Base-by-base conservation (phyloP, 1,140 invertebrate species). In the Aradophagus sp. region DNA sequence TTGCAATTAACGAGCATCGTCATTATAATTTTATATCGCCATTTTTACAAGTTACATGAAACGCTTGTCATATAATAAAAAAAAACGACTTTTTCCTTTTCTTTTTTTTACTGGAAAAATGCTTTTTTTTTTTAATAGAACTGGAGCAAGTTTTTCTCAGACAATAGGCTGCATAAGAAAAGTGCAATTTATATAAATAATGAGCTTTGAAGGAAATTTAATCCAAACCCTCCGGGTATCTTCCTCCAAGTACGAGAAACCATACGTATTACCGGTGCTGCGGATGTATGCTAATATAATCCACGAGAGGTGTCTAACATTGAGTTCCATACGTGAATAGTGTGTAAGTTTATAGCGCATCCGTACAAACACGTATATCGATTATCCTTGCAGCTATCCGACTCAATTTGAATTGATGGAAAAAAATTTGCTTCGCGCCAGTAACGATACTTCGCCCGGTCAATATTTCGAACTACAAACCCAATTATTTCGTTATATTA, bases 271-370 rank as follows among this genome's bases (percentile, higher is more conserved):
- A 69, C 52, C 31, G 50, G 53, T 55, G 69, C 74, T 77, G 71
- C 72, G 70, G 73, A 78, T 80, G 69, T 80, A 81, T 81, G 80
- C 78, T 81, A 81, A 80, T 81, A 74, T 73, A 79, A 77, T 78
- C 72, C 77, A 74, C 76, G 48, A 56, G 76, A 77, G 70, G 77
- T 76, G 75, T 79, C 77, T 80, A 75, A 78, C 77, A 80, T 79
- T 68, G 44, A 73, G 31, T 42, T 42, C 31, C 48, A 59, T 50
- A 59, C 17, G 38, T 52, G 45, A 48, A 72, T 63, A 36, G 35
- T 52, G 35, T 38, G 47, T 20, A 47, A 35, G 36, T 42, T 47
- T 52, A 63, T 36, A 38, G 38, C 29, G 36, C 17, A 47, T 13
- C 3, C 13, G 20, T 17, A 38, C n/a, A 23, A 52, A 52, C 47